Conservation (phyloP, 2,888 invertebrate species). For the Willowsia nigromaculata region DNA sequence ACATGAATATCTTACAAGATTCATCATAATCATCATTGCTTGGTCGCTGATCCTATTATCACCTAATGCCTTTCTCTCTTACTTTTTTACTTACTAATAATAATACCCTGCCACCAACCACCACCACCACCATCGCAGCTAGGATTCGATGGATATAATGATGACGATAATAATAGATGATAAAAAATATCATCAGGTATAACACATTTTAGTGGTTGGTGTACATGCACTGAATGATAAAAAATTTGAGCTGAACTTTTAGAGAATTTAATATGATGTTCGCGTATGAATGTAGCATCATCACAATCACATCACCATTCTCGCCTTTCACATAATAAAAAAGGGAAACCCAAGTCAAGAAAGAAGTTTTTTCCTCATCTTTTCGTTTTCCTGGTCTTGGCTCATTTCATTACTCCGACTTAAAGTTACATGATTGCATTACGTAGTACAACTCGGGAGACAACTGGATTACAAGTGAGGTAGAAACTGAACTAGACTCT, state of each 20-base stretch:
- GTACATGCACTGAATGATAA: not conserved
- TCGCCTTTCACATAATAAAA: not conserved
- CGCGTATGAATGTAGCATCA: not conserved
- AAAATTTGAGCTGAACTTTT: not conserved
- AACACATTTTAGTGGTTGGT: not conserved
- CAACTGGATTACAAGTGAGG: not conserved
- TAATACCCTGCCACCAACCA: not conserved
- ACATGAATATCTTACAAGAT: constrained; percentile 36
- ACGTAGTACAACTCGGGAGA: not conserved
- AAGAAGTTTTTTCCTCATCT: constrained; percentile 21
- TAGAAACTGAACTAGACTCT: not conserved
- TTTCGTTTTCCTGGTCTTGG: not conserved
- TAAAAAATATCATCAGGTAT: not conserved
- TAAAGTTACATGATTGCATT: constrained; percentile 42
- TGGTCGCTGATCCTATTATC: constrained; percentile 32
- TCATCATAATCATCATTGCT: constrained; percentile 6
- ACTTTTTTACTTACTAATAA: not conserved
- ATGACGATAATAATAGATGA: not conserved
- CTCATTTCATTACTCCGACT: constrained; percentile 26
- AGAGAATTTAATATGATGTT: not conserved
- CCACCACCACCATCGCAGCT: not conserved
- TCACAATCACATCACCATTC: not conserved
- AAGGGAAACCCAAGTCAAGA: not conserved
- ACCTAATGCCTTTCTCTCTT: constrained; percentile 23
- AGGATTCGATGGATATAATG: not conserved